Evolutionary conservation across 2,888 invertebrate species (phyloP).

Genomic region (Cephus rjabovi): DNA sequence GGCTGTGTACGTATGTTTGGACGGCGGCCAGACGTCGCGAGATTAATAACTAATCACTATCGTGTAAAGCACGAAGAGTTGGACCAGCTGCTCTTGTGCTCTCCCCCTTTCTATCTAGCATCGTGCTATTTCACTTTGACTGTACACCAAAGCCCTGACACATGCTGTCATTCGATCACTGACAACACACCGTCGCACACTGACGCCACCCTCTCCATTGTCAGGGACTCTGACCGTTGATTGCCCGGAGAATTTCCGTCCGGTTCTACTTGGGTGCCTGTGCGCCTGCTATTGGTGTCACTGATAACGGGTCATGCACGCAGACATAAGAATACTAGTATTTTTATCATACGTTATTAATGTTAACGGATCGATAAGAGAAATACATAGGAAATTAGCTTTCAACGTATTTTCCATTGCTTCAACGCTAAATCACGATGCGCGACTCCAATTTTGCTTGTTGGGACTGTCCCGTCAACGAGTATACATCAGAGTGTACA

Average conservation of each 20-base stretch:
- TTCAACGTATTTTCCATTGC: background rate
- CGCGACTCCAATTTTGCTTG: background rate
- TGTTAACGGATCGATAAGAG: background rate
- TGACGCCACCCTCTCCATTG: background rate
- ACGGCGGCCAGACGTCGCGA: slow-evolving; percentile 49
- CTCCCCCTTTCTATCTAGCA: background rate
- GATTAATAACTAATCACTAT: slow-evolving; percentile 58
- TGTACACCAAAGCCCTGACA: background rate
- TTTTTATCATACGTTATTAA: background rate
- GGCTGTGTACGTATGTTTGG: slow-evolving; percentile 30
- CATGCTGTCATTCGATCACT: background rate
- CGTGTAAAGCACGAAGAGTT: slow-evolving; percentile 38
- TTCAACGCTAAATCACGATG: too few relatives aligned
- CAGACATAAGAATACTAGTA: background rate
- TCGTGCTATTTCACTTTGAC: background rate
- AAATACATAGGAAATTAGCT: background rate
- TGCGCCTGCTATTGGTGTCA: background rate
- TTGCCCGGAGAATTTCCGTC: background rate
- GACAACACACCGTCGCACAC: background rate
- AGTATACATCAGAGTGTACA: too few relatives aligned
- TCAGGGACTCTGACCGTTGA: background rate
- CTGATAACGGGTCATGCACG: background rate
- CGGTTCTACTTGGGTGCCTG: background rate
- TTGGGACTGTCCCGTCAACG: background rate
- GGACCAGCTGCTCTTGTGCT: slow-evolving; percentile 15